These are phyloP conservation scores for Gambusia holbrooki DNA, from an alignment of 2,113 vertebrate genomes.

Conservation along the genomic window DNA sequence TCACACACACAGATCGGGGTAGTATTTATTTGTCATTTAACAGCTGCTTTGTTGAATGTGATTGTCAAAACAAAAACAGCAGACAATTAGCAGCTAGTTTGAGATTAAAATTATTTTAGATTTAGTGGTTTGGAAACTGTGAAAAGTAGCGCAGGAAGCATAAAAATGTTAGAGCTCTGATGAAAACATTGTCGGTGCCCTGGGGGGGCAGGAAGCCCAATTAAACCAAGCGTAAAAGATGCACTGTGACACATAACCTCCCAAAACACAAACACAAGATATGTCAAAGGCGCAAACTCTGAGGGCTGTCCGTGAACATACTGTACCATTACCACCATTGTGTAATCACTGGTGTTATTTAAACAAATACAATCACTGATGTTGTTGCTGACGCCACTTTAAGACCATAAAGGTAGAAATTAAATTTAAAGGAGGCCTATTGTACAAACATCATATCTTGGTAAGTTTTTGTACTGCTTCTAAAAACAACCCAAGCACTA, in stretches of 20 bases:
- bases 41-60: not conserved
- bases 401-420: not conserved
- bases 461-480: too few relatives aligned
- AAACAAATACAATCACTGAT: not conserved
- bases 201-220: not conserved
- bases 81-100: not conserved
- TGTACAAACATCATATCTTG: too few relatives aligned
- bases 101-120: not conserved
- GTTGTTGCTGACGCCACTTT: not conserved
- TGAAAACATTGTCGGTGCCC: constrained; percentile 9
- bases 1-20: too few relatives aligned
- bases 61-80: not conserved
- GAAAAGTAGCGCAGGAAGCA: not conserved
- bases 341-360: constrained; percentile 1
- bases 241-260: constrained; percentile 22
- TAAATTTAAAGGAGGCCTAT: constrained; percentile 9
- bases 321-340: not conserved
- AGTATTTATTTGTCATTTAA: not conserved
- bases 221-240: constrained; percentile 24
- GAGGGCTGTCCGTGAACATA: not conserved
- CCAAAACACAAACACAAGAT: constrained; percentile 14
- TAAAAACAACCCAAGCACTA: too few relatives aligned
- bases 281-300: constrained; percentile 17
- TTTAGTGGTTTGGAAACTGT: not conserved
- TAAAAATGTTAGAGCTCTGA: not conserved